Evolutionary conservation across 2,113 vertebrate genomes (phyloP).

Genomic region (Dinomys branickii): DNA sequence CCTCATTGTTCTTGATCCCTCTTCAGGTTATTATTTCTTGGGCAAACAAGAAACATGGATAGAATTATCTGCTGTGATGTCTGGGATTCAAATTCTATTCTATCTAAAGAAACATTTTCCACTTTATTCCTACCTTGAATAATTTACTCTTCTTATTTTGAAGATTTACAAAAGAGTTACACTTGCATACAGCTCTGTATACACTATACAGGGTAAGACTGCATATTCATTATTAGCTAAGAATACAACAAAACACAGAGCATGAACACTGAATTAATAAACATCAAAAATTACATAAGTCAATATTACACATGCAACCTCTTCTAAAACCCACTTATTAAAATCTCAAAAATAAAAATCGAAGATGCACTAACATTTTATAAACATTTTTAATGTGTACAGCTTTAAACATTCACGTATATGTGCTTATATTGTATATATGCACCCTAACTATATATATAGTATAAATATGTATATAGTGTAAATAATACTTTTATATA

Average conservation of each 20-base stretch:
- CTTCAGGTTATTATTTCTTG: background rate
- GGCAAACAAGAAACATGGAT: background rate
- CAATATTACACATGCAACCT: background rate
- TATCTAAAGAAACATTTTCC: background rate
- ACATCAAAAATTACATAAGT: background rate
- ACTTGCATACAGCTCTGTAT: background rate
- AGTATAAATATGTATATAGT: background rate
- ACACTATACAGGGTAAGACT: background rate
- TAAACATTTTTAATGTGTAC: background rate
- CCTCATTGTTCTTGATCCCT: background rate
- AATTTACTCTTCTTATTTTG: background rate
- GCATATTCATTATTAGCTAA: background rate
- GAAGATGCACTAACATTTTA: background rate
- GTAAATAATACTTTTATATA: background rate
- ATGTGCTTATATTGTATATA: background rate
- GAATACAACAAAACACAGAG: background rate
- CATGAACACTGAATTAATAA: background rate
- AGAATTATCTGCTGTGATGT: background rate
- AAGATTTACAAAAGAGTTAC: background rate
- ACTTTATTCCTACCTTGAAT: background rate
- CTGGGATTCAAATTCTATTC: background rate
- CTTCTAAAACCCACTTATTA: background rate
- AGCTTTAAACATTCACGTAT: background rate
- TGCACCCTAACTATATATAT: background rate
- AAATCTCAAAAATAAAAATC: conserved; percentile 24